These are phyloP conservation scores for Tarsius wallacei DNA, from an alignment of 2,797 vertebrate genomes.

Conservation along the genomic window DNA sequence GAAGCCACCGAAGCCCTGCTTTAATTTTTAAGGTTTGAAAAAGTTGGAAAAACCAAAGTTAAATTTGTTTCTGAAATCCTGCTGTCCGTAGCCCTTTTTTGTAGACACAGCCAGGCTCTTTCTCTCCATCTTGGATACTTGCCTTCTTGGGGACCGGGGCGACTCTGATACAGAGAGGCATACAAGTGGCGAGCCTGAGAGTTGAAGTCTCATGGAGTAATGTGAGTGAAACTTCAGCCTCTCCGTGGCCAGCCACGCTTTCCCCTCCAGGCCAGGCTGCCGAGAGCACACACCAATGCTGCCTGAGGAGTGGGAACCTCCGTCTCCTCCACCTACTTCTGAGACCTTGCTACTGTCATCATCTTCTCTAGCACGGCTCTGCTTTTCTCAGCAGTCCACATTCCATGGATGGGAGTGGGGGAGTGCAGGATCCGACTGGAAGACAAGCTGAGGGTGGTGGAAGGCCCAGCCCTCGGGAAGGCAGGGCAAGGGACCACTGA, in stretches of 20 bases:
- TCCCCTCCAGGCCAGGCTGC: not conserved
- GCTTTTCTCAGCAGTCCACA: not conserved
- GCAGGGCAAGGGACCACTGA: slow-evolving; percentile 53
- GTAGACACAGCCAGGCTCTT: slow-evolving; percentile 56
- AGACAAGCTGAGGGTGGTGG: not conserved
- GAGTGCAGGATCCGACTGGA: not conserved
- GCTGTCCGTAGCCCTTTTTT: slow-evolving; percentile 76
- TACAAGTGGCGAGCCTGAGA: slow-evolving; percentile 79
- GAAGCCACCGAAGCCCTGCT: slow-evolving; percentile 84
- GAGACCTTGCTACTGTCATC: not conserved
- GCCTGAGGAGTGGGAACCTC: slow-evolving; percentile 23
- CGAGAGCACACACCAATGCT: not conserved
- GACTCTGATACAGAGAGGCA: not conserved
- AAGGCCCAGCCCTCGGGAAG: slow-evolving; percentile 19
- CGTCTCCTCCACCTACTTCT: not conserved
- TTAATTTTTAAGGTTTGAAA: slow-evolving; percentile 84
- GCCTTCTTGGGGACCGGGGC: slow-evolving; percentile 75
- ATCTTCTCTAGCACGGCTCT: slow-evolving; percentile 29
- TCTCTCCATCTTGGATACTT: slow-evolving; percentile 82
- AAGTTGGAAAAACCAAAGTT: slow-evolving; percentile 83
- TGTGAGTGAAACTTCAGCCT: slow-evolving; percentile 84
- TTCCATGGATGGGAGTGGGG: not conserved
- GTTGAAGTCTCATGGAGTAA: slow-evolving; percentile 69
- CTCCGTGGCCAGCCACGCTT: slow-evolving; percentile 67
- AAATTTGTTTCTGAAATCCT: slow-evolving; percentile 84